Evolutionary conservation across 2,113 vertebrate species (phyloP).

Genomic region (Bombycilla garrulus): DNA sequence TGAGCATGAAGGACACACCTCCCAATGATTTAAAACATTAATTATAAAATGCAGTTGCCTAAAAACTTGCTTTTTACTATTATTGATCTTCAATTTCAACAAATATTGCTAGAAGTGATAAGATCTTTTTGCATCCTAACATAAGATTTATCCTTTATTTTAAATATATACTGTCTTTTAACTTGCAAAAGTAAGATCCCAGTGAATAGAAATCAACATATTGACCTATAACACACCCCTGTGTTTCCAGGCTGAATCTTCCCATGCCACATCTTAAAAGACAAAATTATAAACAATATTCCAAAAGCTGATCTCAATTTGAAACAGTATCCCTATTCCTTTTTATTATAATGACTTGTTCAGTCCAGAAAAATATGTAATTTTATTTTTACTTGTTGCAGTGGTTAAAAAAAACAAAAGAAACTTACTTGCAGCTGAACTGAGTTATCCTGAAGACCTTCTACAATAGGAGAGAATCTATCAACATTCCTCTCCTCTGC

Average conservation of each 20-base stretch:
- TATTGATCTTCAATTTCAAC: not conserved
- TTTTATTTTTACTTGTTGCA: not conserved
- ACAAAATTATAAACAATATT: not conserved
- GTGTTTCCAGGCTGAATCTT: not conserved
- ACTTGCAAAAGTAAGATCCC: not conserved
- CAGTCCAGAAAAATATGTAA: not conserved
- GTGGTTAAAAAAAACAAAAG: not conserved
- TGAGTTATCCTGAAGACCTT: slow-evolving; percentile 88
- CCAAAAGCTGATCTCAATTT: not conserved
- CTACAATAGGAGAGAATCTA: slow-evolving; percentile 89
- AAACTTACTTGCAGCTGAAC: slow-evolving; percentile 92
- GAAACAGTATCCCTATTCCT: not conserved
- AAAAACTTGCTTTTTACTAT: not conserved
- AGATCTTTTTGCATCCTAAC: not conserved
- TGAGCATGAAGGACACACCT: not conserved
- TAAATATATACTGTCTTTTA: not conserved
- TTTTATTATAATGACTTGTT: not conserved
- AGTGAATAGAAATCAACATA: not conserved
- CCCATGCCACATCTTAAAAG: not conserved
- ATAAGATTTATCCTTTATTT: not conserved
- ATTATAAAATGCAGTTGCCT: not conserved
- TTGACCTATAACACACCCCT: not conserved
- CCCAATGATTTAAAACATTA: not conserved
- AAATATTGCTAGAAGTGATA: not conserved
- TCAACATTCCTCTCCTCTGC: slow-evolving; percentile 84